These are phyloP conservation scores for Agelastica alni DNA, from an alignment of 2,888 invertebrate genomes.

Conservation along the genomic window DNA sequence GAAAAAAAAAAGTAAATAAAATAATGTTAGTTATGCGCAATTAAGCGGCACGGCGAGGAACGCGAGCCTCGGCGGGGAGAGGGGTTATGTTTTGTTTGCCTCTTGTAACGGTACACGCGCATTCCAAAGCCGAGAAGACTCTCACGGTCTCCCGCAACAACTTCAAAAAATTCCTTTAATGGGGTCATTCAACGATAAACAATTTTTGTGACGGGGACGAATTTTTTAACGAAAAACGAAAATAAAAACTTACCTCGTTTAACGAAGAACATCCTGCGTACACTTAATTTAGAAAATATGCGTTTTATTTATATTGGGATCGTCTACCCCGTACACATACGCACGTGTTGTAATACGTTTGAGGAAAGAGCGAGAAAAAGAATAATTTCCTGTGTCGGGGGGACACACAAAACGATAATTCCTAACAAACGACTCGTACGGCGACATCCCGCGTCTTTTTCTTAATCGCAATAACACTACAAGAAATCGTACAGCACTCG, in stretches of 20 bases:
- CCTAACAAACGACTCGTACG: slow-evolving; percentile 4
- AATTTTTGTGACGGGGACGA: not conserved
- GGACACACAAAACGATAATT: not conserved
- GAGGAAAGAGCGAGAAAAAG: no score
- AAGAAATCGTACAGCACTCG: slow-evolving; percentile 7
- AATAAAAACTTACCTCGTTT: slow-evolving; percentile 39
- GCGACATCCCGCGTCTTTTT: slow-evolving; percentile 10
- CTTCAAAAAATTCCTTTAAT: slow-evolving; percentile 25
- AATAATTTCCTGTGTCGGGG: slow-evolving; percentile 38
- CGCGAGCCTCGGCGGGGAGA: slow-evolving; percentile 26
- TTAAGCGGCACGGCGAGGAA: slow-evolving; percentile 34
- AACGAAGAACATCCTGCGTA: no score
- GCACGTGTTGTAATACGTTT: no score
- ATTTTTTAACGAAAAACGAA: not conserved
- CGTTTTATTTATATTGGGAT: no score
- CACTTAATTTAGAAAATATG: no score
- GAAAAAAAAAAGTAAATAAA: slow-evolving; percentile 25
- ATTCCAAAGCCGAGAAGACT: slow-evolving; percentile 46
- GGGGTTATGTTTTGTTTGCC: slow-evolving; percentile 46
- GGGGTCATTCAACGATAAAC: slow-evolving; percentile 17
- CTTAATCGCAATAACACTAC: slow-evolving; percentile 10
- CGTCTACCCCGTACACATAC: no score
- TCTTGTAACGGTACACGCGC: slow-evolving; percentile 50
- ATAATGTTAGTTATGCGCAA: slow-evolving; percentile 47
- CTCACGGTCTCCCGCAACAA: slow-evolving; percentile 35